These are phyloP conservation scores for Smithornis capensis DNA, from an alignment of 2,113 vertebrate genomes.

Conservation along the genomic window DNA sequence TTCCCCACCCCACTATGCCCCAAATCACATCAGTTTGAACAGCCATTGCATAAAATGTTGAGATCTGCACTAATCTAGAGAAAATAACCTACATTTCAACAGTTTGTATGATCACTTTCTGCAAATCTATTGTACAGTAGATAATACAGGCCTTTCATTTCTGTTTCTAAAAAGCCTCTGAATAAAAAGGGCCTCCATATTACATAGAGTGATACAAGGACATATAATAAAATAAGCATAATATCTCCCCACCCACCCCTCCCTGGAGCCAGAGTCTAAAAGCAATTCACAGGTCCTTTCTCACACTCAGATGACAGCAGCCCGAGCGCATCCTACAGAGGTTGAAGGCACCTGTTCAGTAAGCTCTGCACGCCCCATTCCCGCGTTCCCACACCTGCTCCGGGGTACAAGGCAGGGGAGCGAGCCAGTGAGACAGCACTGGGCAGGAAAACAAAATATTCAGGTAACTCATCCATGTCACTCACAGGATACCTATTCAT, in stretches of 20 bases:
- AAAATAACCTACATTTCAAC: conserved; percentile 16
- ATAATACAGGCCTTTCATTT: background rate
- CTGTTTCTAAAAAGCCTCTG: background rate
- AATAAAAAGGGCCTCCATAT: conserved; percentile 13
- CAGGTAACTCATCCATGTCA: background rate
- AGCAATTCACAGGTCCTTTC: background rate
- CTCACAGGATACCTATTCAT: background rate
- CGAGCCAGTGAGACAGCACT: background rate
- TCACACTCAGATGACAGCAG: accelerated
- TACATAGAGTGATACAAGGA: background rate
- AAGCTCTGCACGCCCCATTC: background rate
- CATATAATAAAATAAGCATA: background rate
- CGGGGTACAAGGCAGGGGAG: background rate
- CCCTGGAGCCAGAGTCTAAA: background rate
- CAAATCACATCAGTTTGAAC: background rate
- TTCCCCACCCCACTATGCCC: background rate
- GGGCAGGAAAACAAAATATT: background rate
- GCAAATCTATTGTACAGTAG: background rate
- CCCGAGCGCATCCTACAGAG: background rate
- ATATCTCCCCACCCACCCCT: conserved; percentile 7
- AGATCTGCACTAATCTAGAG: background rate
- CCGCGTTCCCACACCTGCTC: background rate
- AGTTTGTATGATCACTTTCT: background rate
- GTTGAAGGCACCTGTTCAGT: accelerated
- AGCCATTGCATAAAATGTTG: background rate